Base-by-base conservation (phyloP, 2,113 vertebrate species). In the Burhinus bistriatus region DNA sequence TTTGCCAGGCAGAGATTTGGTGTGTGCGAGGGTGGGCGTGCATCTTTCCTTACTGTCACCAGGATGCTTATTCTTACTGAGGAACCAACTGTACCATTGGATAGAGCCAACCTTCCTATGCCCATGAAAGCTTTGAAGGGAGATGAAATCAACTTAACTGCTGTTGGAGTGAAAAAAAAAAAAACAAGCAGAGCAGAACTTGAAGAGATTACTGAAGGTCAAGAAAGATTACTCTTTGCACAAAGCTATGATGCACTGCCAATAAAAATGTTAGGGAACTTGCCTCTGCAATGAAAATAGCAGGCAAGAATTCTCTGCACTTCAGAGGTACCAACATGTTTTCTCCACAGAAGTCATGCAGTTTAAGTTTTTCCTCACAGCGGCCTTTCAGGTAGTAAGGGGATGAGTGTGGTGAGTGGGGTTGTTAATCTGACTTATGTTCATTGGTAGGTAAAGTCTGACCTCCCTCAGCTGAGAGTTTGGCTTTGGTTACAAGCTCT, bases 1-100 rank as follows among this genome's bases (percentile, higher is more conserved):
- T 98, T 98, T 82, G 94, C 98, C 2, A 72, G 98, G 19, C 25
- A 92, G 34, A 98, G 90, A 93, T 98, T 99, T 77, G 47, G 61
- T 12, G 36, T 61, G 8, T 19, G 44, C 16, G 36, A 98, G 16
- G 98, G 98, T 17, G 98, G 98, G 2, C 95, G 98, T 17, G 81
- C 68, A 2, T 85, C 73, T 11, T 57, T 42, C 40, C 47, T 11
- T 32, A 42, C 92, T 8, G 87, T 98, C 55, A 95, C 98, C 9
- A 98, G 98, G 95, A 97, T 99, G 52, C 90, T 99, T 52, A 93
- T 99, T 90, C 96, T 99, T 64, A 99, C 98, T 15, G 98, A 98
- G 32, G 98, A 98, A 9, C 90, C 96, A 5, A 98, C 98, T 7
- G 97, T 96, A 3, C 25, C 44, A 11, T 47, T 10, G 12, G 98